Conservation (phyloP, 2,113 vertebrate species). For the Sylvilagus bachmani region DNA sequence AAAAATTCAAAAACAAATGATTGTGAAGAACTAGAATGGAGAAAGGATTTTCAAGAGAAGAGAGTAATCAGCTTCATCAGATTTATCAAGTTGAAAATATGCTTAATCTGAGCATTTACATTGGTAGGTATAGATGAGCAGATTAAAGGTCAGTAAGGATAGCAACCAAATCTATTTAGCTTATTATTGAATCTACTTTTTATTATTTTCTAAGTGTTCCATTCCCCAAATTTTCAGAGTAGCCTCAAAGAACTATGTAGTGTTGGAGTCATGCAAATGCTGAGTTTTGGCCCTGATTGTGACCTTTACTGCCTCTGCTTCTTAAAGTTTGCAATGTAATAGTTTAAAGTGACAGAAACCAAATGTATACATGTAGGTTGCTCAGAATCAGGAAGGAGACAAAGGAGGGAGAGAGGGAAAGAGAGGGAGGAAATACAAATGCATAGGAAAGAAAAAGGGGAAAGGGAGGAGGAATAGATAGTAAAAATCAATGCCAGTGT, state of each 20-base stretch:
- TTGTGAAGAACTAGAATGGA: background rate
- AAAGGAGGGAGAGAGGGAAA: background rate
- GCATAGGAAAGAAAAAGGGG: background rate
- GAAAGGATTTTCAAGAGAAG: background rate
- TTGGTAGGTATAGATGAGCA: background rate
- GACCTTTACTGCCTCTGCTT: background rate
- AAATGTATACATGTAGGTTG: background rate
- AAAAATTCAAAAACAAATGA: background rate
- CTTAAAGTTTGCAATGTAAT: slow-evolving; percentile 5
- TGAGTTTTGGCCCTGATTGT: background rate
- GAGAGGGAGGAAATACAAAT: background rate
- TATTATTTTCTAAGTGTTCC: background rate
- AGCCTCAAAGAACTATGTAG: background rate
- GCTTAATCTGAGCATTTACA: background rate
- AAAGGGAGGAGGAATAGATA: background rate
- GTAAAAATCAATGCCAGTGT: background rate
- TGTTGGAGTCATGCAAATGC: background rate
- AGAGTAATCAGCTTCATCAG: background rate
- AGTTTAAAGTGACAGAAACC: background rate
- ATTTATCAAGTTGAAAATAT: background rate
- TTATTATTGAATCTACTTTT: background rate
- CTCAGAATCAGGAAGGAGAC: background rate
- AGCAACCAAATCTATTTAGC: background rate
- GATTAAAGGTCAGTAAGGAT: background rate
- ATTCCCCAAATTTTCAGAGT: background rate